These are phyloP conservation scores for Oikopleura dioica DNA, from an alignment of 23 tunicate species.

Conservation along the genomic window DNA sequence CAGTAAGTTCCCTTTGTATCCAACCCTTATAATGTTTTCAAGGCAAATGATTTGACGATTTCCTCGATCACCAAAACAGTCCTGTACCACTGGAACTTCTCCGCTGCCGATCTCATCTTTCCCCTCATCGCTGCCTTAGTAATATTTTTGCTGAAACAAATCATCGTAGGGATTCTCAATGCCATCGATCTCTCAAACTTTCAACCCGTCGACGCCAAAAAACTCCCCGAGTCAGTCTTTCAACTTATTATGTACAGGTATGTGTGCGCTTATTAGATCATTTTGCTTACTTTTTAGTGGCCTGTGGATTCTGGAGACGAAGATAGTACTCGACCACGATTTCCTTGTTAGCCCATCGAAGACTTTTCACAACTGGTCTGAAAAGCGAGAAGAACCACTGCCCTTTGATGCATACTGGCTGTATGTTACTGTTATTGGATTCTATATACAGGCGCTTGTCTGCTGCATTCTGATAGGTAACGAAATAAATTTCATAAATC, in stretches of 20 bases:
- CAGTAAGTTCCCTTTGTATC: no score
- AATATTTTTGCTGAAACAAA: not conserved
- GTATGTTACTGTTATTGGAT: conserved; percentile 8
- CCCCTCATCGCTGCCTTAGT: not conserved
- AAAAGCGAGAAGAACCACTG: not conserved
- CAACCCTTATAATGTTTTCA: no score
- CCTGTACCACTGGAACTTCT: not conserved
- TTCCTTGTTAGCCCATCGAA: not conserved
- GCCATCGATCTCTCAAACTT: not conserved
- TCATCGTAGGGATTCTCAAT: not conserved
- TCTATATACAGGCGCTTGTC: not conserved
- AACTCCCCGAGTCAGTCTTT: not conserved
- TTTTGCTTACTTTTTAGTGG: not conserved
- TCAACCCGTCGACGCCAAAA: not conserved
- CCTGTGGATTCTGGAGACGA: not conserved
- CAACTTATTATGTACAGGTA: not conserved
- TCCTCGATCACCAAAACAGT: not conserved
- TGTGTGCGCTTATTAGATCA: not conserved
- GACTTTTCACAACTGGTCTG: not conserved
- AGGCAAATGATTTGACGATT: no score
- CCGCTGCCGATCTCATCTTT: not conserved
- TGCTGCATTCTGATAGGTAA: not conserved
- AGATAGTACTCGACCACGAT: not conserved
- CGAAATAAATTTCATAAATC: not conserved
- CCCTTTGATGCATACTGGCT: conserved; percentile 1